Evolutionary conservation across 1,140 invertebrate genomes (phyloP), one percentile per base, ranked within the genome.

Genomic region (Neomicropteryx cornuta): DNA sequence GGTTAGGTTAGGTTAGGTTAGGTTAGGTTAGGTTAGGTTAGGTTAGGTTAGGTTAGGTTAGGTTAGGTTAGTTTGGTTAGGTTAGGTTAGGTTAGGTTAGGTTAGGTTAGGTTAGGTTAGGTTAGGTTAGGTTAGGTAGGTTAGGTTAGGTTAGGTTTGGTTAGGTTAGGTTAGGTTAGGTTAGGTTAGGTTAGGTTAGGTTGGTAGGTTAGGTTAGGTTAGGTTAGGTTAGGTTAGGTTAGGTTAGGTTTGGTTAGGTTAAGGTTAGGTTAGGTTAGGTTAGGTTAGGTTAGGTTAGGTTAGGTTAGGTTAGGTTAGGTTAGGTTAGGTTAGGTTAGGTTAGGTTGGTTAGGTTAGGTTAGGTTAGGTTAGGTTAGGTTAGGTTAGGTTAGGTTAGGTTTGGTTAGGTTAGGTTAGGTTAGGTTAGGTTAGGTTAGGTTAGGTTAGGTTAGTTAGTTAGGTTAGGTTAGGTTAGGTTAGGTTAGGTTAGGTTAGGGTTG

Each of bases 161-260:
- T 52, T 48, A 45, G 39, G 45, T 51, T 43, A 39, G 44, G 47
- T 50, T 51, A 48, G 48, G 48, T 50, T 51, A 48, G 45, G 41
- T 43, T 43, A 43, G 41, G 41, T 43, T 42, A 42, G 36, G 36
- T 43, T 39, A 39, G 36, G 31, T 43, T 39, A 39, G 36, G 37
- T 43, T n/a, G n/a, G n/a, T 53, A 47, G 47, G 50, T 51, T 53
- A 47, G 49, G 51, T 51, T 51, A 47, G 45, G 44, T 51, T 50
- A 50, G 44, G 47, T 51, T 50, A 43, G n/a, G 42, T 19, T 42
- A 38, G 44, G 47, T 50, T 50, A 45, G 48, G 44, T 50, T 50
- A 45, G 44, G 41, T 38, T 42, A 42, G 36, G 41, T 42, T 42
- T 37, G 34, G 41, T 42, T 42, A 38, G 41, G 41, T 42, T 42